Base-by-base conservation (phyloP, 2,113 vertebrate species). In the Terrapene triunguis region DNA sequence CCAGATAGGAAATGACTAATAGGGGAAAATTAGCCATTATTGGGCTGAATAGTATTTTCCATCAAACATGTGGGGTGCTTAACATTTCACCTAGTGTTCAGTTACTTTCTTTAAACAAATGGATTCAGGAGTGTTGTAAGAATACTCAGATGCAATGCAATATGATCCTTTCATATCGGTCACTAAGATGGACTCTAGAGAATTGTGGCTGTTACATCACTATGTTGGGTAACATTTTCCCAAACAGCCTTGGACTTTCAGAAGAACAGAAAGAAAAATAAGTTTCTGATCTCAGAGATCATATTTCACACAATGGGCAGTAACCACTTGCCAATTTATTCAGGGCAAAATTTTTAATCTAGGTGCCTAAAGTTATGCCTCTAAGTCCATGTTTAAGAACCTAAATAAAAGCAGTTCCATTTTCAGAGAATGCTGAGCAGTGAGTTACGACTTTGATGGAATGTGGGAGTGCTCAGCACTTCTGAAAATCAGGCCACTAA, bases 331-430 rank as follows among this genome's bases (percentile, higher is more conserved):
- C 47, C 38, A 91, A 88, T 74, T 89, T 74, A 72, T 94, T 91
- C 83, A 89, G 24, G 94, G 82, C 79, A 92, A 92, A 96, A 91
- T 38, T 83, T 80, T 93, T 81, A 89, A 29, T 10, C 13, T 88
- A 22, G 9, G 53, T 89, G 79, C 83, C 89, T 95, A 92, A 95
- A 92, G 88, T 93, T 55, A 93, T 54, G 92, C 62, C 94, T 82
- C 62, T 74, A 95, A 84, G 80, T 88, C 29, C 87, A 90, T 86
- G 84, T 76, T 57, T 85, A 83, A 88, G 85, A 50, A 95, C 79
- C 72, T 83, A 74, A 93, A 54, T 81, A 44, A 47, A 42, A 92
- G 47, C 25, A 17, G 84, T n/a, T 82, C 51, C 80, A 54, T 89
- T 62, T 90, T 85, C 87, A 82, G 80, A 80, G 55, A 35, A 35